Evolutionary conservation across 2,113 vertebrate genomes (phyloP), one percentile per base, ranked within the genome.

Genomic region (Oreochromis spilurus): DNA sequence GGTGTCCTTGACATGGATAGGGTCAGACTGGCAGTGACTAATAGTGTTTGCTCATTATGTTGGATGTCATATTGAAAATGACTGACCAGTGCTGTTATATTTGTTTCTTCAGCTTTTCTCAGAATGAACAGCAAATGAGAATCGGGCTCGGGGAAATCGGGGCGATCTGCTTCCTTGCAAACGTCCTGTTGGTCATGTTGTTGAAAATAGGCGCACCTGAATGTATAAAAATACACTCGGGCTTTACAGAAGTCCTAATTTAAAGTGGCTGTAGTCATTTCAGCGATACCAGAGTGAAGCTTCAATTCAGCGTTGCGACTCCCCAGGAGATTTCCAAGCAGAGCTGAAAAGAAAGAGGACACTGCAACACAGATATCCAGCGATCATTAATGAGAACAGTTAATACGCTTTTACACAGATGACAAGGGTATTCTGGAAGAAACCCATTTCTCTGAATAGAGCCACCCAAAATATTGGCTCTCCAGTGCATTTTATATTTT

Each of bases 371-470:
- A 87, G 89, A 94, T 88, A 90, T 87, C 83, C 86, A 81, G 84
- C 87, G 81, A 84, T 87, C 87, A 88, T 92, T 95, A 94, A 92
- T 92, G 92, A 91, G 92, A 93, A 48, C 92, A 91, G 77, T 89
- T 89, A 84, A 86, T 90, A 83, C 24, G n/a, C 88, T 85, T 89
- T 90, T 79, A 86, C 88, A 85, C 81, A 57, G 92, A 92, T 89
- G 92, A 92, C 92, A 84, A 88, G 93, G 91, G 87, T 83, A 91
- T 91, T 94, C 88, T 91, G 87, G 92, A 87, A 75, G 86, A 86
- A 93, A 92, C 91, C 87, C 86, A 94, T 88, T 95, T 94, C 93
- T 95, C 92, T 88, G 89, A 94, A 93, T 94, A 94, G 94, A 91
- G 92, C 52, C 21, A 82, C 92, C 89, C 85, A 87, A 93, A 93